Conservation (phyloP, 2,113 vertebrate genomes). For the Tychaedon coryphoeus region DNA sequence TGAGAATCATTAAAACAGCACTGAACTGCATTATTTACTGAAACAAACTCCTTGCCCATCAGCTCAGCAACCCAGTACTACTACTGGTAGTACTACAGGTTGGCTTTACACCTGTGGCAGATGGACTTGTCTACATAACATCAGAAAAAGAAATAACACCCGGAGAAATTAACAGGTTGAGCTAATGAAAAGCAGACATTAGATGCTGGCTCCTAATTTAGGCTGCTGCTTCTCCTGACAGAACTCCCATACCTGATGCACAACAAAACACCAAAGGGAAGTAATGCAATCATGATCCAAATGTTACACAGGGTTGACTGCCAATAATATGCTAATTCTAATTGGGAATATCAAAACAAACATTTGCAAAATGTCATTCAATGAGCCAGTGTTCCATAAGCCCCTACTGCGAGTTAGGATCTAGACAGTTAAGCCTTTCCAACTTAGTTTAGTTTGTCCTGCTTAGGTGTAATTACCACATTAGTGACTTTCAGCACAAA, state of each 20-base stretch:
- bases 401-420: not conserved
- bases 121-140: not conserved
- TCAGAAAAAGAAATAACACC: not conserved
- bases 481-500: not conserved
- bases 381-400: not conserved
- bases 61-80: not conserved
- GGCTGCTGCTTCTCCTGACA: not conserved
- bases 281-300: not conserved
- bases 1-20: not conserved
- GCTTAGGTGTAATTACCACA: not conserved
- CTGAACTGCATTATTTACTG: not conserved
- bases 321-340: conserved; percentile 15
- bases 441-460: not conserved
- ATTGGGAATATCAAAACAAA: conserved; percentile 30
- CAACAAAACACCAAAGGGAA: not conserved
- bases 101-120: not conserved
- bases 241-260: not conserved
- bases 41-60: not conserved
- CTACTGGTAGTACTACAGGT: not conserved
- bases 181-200: not conserved
- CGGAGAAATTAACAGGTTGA: not conserved
- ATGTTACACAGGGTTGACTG: not conserved
- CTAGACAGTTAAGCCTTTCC: not conserved
- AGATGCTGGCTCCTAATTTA: not conserved
- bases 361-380: not conserved